Conservation (phyloP, 2,113 vertebrate genomes). For the Chaenogobius annularis region DNA sequence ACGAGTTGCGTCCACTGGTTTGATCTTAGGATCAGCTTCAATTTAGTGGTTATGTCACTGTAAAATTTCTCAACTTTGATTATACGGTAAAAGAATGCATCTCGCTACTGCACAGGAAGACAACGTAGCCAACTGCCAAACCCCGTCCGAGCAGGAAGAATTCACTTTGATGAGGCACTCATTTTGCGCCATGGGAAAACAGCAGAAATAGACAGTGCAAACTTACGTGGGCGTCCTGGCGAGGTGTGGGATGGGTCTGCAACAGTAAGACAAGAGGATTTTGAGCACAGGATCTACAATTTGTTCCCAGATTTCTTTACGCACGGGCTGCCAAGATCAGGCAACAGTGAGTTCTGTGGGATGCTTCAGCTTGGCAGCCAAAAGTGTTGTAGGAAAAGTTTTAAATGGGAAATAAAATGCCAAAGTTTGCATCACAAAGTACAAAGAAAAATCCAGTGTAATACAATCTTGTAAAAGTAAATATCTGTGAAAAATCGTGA, state of each 20-base stretch:
- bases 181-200: slow-evolving; percentile 5
- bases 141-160: no score
- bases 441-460: not conserved
- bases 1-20: not conserved
- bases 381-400: slow-evolving; percentile 23
- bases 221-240: slow-evolving; percentile 92
- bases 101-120: not conserved
- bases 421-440: slow-evolving; percentile 7
- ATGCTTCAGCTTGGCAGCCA: slow-evolving; percentile 25
- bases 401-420: not conserved
- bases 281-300: slow-evolving; percentile 65
- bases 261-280: slow-evolving; percentile 70
- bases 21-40: not conserved
- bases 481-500: no score
- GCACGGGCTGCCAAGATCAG: slow-evolving; percentile 47
- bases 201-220: slow-evolving; percentile 39
- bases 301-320: slow-evolving; percentile 58
- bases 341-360: slow-evolving; percentile 20
- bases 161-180: not conserved
- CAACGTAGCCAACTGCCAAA: not conserved
- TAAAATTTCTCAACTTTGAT: not conserved
- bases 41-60: not conserved
- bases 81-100: not conserved
- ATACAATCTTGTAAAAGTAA: not conserved
- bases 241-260: slow-evolving; percentile 91